Percentiles rank a stretch among this genome's conserved stretches.
These are phyloP conservation scores for Coilia nasus DNA, from an alignment of 2,797 vertebrate genomes.

Conservation along the genomic window DNA sequence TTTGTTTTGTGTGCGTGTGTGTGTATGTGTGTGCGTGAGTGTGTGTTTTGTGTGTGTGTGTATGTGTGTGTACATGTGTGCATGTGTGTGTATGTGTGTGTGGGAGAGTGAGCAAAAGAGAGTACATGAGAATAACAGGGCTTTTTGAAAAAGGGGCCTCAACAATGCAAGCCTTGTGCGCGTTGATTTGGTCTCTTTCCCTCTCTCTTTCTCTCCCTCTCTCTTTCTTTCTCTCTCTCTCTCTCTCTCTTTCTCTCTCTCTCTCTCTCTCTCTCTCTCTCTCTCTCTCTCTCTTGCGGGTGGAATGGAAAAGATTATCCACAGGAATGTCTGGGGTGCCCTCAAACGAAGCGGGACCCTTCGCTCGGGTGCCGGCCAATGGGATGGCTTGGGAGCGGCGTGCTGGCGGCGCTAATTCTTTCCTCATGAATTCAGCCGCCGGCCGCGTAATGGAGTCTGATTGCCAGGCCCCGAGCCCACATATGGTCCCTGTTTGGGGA, in stretches of 20 bases:
- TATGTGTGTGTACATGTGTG: neutral
- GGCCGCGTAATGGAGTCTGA: constrained; percentile 79
- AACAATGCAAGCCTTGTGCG: constrained; percentile 83
- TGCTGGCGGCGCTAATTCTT: constrained; percentile 77
- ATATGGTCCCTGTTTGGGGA: constrained; percentile 81
- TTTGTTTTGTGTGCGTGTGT: neutral
- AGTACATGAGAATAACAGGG: constrained; percentile 68
- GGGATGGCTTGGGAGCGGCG: constrained; percentile 70
- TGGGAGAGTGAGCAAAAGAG: constrained; percentile 67
- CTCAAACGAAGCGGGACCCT: constrained; percentile 77
- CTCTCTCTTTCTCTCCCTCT: neutral
- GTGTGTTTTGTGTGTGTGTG: neutral
- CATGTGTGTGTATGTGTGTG: constrained; percentile 52
- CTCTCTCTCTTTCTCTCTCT: neutral
- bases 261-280: constrained; percentile 2
- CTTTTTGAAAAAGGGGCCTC: constrained; percentile 66
- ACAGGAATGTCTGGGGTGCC: constrained; percentile 87
- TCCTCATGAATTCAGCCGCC: constrained; percentile 85
- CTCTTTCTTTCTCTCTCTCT: neutral
- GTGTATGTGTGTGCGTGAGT: neutral
- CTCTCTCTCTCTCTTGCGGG: constrained; percentile 38
- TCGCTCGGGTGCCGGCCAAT: constrained; percentile 71
- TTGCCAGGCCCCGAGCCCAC: constrained; percentile 76
- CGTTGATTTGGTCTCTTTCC: constrained; percentile 68
- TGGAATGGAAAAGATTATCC: constrained; percentile 89